Percentiles rank a stretch among this genome's conserved stretches.
Evolutionary conservation across 2,888 invertebrate genomes (phyloP).

Genomic region (Drosophila tripunctata): DNA sequence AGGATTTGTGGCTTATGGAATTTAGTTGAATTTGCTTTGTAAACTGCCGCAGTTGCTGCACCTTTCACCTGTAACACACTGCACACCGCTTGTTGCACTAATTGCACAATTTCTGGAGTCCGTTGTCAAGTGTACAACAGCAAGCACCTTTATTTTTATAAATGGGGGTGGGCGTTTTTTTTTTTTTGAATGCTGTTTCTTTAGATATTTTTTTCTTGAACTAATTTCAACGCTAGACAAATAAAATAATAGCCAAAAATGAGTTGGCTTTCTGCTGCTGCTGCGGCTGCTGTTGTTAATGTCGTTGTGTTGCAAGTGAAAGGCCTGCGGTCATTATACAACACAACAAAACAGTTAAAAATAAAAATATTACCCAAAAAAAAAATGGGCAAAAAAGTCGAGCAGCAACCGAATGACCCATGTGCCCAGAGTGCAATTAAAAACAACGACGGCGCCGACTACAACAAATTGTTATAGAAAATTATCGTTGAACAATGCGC

Average conservation of each 20-base stretch:
- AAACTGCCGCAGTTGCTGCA: constrained; percentile 14
- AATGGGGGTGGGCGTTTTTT: constrained; percentile 17
- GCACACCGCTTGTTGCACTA: constrained; percentile 52
- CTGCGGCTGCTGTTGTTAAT: constrained; percentile 45
- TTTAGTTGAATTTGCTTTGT: constrained; percentile 40
- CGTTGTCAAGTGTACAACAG: constrained; percentile 62
- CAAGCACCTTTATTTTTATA: background rate
- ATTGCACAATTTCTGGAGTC: constrained; percentile 63
- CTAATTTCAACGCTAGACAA: constrained; percentile 65
- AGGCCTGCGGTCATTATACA: constrained; percentile 72
- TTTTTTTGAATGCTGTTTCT: constrained; percentile 25
- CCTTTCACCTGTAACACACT: constrained; percentile 48
- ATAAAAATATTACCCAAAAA: background rate
- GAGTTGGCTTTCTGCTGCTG: constrained; percentile 54
- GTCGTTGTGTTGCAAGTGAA: constrained; percentile 59
- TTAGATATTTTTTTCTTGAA: constrained; percentile 41
- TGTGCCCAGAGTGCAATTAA: constrained; percentile 61
- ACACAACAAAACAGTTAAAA: constrained; percentile 19
- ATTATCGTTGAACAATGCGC: constrained; percentile 55
- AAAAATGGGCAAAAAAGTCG: constrained; percentile 36
- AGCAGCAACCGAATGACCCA: constrained; percentile 50
- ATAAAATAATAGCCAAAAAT: constrained; percentile 71
- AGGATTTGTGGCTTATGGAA: constrained; percentile 58
- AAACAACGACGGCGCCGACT: constrained; percentile 59
- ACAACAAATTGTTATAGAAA: constrained; percentile 76